Conservation (phyloP, 2,797 vertebrate genomes). For the Neopelma chrysocephalum region DNA sequence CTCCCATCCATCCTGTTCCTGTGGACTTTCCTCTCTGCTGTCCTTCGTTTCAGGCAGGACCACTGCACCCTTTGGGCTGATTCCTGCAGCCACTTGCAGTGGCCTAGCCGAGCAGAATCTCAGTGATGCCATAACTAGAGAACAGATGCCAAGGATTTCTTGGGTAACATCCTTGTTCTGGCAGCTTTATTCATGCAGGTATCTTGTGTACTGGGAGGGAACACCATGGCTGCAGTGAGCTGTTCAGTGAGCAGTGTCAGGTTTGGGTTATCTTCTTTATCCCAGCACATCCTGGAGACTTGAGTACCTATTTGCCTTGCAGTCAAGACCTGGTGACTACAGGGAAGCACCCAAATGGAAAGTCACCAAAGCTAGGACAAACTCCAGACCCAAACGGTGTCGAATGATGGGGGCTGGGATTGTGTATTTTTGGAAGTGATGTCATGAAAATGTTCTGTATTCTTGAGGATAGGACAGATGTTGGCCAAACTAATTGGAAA, state of each 20-base stretch:
- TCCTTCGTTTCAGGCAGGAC: background rate
- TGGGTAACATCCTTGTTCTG: background rate
- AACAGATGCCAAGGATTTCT: background rate
- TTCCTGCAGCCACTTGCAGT: background rate
- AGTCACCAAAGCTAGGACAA: background rate
- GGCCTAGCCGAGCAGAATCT: background rate
- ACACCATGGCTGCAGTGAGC: rapidly evolving
- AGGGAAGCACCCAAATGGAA: background rate
- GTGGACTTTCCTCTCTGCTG: background rate
- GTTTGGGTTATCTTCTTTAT: background rate
- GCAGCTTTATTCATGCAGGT: background rate
- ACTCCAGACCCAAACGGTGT: background rate
- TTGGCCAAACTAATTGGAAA: slow-evolving; percentile 15
- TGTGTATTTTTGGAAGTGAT: slow-evolving; percentile 10
- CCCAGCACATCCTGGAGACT: background rate
- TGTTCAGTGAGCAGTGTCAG: background rate
- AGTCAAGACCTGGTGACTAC: background rate
- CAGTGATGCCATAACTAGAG: background rate
- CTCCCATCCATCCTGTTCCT: background rate
- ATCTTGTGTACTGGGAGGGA: background rate
- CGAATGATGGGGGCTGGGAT: background rate
- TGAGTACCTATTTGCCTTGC: background rate
- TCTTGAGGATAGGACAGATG: background rate
- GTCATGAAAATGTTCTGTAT: background rate
- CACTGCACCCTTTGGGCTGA: background rate